Conservation (phyloP, 2,797 vertebrate species). For the Etheostoma perlongum region DNA sequence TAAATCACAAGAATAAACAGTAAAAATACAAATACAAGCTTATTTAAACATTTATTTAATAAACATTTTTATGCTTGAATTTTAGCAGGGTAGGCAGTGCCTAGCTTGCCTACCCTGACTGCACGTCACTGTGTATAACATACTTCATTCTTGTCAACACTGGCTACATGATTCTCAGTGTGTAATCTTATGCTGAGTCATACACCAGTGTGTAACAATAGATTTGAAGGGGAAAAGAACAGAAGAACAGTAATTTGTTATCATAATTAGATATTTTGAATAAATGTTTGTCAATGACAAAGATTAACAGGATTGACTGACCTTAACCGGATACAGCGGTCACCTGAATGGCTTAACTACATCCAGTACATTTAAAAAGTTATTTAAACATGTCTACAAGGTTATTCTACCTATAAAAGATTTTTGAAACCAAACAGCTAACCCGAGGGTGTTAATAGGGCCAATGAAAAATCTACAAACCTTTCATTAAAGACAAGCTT, state of each 20-base stretch:
- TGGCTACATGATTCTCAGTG: not conserved
- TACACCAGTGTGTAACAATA: not conserved
- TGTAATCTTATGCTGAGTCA: not conserved
- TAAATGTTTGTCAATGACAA: not conserved
- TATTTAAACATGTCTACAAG: not conserved
- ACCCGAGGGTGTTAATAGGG: rapidly evolving
- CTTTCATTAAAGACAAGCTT: not conserved
- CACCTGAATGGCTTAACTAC: not conserved
- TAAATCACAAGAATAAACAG: too few relatives aligned
- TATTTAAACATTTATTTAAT: too few relatives aligned
- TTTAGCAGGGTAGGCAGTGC: too few relatives aligned
- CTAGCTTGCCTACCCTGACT: too few relatives aligned
- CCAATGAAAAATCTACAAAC: too few relatives aligned
- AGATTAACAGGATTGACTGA: not conserved
- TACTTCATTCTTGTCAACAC: not conserved
- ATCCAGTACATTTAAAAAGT: not conserved
- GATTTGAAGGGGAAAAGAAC: not conserved
- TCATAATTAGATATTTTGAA: not conserved
- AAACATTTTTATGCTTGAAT: too few relatives aligned
- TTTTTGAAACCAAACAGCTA: not conserved
- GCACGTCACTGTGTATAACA: not conserved
- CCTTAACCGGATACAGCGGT: not conserved
- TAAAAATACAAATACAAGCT: too few relatives aligned
- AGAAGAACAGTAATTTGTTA: not conserved
- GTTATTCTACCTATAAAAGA: not conserved